phyloP scores from a whole-genome alignment of 2,888 invertebrate genomes.

The Polietes domitor region DNA sequence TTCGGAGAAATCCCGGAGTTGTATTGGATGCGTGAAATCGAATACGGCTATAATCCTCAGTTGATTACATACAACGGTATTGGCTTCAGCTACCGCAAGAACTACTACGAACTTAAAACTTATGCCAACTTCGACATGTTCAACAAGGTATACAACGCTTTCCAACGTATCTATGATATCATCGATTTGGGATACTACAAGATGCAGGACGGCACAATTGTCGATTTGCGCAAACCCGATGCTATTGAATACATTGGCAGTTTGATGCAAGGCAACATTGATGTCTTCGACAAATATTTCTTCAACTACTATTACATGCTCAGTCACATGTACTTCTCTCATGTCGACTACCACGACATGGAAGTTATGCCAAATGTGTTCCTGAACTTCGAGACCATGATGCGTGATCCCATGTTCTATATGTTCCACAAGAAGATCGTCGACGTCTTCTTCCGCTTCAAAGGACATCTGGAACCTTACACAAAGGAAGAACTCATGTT shows the following conservation, averaged over 20 bases:
- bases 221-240: slow-evolving; percentile 75
- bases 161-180: slow-evolving; percentile 81
- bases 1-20: slow-evolving; percentile 84
- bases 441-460: slow-evolving; percentile 83
- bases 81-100: slow-evolving; percentile 84
- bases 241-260: slow-evolving; percentile 83
- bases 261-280: slow-evolving; percentile 82
- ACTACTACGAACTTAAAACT: slow-evolving; percentile 81
- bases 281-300: slow-evolving; percentile 72
- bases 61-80: slow-evolving; percentile 85
- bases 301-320: slow-evolving; percentile 70
- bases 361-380: slow-evolving; percentile 83
- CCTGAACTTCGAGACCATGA: slow-evolving; percentile 85
- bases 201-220: slow-evolving; percentile 68
- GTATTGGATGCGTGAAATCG: slow-evolving; percentile 81
- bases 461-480: slow-evolving; percentile 83
- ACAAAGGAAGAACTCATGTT: slow-evolving; percentile 83
- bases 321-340: slow-evolving; percentile 66
- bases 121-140: slow-evolving; percentile 74
- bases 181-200: slow-evolving; percentile 81
- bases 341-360: slow-evolving; percentile 68
- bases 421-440: slow-evolving; percentile 84
- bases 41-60: slow-evolving; percentile 84
- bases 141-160: slow-evolving; percentile 67
- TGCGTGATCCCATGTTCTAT: slow-evolving; percentile 88